Base-by-base conservation (phyloP, 35 echinoderm and acorn worm species). In the Ptychodera flava region DNA sequence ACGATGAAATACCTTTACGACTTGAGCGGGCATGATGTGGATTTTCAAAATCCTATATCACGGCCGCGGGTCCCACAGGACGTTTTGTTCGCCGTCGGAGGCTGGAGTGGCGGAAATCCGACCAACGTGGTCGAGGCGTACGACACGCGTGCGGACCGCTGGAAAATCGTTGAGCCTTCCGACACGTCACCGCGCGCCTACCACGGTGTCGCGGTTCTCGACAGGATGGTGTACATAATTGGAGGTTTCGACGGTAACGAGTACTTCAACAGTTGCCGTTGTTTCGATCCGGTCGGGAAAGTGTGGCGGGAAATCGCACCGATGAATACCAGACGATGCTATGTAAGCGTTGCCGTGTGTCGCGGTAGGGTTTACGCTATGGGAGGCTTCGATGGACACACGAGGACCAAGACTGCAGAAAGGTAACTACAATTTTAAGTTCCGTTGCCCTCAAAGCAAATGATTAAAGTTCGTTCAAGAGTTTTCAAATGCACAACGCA, bases 61-160 rank as follows among this genome's bases (percentile, higher is more conserved):
- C 77, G 90, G 82, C 95, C 92, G 1, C 88, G 96, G 34, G 81
- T 92, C 77, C 96, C 96, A n/a, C 94, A 91, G 53, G 88, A 92
- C 33, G 82, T 99, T 33, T 86, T 99, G 78, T 99, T 94, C 79
- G 83, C 96, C 29, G 89, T 99, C 29, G 96, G 96, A 2, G 96
- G 96, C 28, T 99, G 96, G 96, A 99, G 96, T 32, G 96, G 96
- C 6, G 96, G 96, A n/a, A 99, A 92, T 88, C 96, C 96, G 28
- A 99, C 96, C 16, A 94, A 90, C 76, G 90, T 92, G 10, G 89
- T 99, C 28, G 96, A 99, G 81, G 94, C 92, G 28, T 99, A 99
- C 88, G 96, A 99, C 80, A 99, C 96, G 6, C 83, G 96, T n/a
- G 96, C 96, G 29, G 96, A 99, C 78, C 90, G 96, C 1, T 99